Percentiles rank a stretch among this genome's conserved stretches.
These are phyloP conservation scores for Tenodera sinensis DNA, from an alignment of 2,888 invertebrate species.

Conservation along the genomic window DNA sequence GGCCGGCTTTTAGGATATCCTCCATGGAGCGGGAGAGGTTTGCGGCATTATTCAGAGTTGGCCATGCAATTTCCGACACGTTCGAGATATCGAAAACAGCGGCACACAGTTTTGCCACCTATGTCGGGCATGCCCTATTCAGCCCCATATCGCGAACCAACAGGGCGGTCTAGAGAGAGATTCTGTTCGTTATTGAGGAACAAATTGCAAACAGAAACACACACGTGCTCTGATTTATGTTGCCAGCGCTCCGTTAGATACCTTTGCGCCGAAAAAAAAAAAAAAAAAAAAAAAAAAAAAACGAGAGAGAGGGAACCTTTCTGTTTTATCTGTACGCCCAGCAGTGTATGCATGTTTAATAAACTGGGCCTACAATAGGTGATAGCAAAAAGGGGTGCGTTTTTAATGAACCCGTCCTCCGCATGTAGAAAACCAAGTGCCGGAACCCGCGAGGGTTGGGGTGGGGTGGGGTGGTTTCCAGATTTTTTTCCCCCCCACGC, in stretches of 20 bases:
- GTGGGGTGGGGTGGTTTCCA: neutral
- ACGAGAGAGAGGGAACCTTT: neutral
- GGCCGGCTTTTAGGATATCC: neutral
- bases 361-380: constrained; percentile 4
- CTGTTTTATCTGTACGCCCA: neutral
- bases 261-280: neutral
- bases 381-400: neutral
- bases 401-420: constrained; percentile 4
- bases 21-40: neutral
- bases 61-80: constrained; percentile 23
- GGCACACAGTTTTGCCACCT: neutral
- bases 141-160: constrained; percentile 5
- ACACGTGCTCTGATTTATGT: neutral
- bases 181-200: constrained; percentile 15
- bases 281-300: neutral
- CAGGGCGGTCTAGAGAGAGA: neutral
- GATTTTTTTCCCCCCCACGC: neutral
- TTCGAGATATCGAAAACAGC: constrained; percentile 22
- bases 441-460: neutral
- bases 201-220: constrained; percentile 15
- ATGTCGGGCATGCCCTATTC: neutral
- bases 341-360: constrained; percentile 6
- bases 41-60: constrained; percentile 16
- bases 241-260: neutral
- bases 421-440: neutral